Evolutionary conservation across 53 echinoderm and acorn worm genomes (phyloP).

Genomic region (Paracentrotus lividus): DNA sequence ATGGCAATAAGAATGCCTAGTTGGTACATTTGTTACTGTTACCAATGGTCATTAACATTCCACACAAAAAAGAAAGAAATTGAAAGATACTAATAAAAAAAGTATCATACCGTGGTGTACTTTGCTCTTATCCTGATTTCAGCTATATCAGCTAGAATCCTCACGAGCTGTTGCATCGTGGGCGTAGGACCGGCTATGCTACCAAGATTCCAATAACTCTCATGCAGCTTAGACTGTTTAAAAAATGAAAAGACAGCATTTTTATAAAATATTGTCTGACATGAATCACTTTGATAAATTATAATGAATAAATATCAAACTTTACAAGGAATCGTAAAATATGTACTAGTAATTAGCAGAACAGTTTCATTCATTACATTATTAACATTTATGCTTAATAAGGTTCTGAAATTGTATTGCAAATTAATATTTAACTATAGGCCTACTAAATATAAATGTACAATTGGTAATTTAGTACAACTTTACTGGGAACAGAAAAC

Average conservation of each 20-base stretch:
- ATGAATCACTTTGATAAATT: too few species aligned
- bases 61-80: neutral
- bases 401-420: too few species aligned
- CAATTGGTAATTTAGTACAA: too few species aligned
- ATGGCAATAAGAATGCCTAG: neutral
- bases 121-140: slow-evolving; percentile 85
- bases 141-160: slow-evolving; percentile 75
- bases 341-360: too few species aligned
- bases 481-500: too few species aligned
- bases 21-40: neutral
- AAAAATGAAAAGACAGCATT: neutral
- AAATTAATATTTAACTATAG: too few species aligned
- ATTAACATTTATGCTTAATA: too few species aligned
- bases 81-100: neutral
- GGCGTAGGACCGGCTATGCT: slow-evolving; percentile 75
- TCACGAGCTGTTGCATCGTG: slow-evolving; percentile 72
- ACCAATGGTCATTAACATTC: neutral
- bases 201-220: slow-evolving; percentile 91
- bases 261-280: neutral
- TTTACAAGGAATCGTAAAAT: too few species aligned
- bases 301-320: too few species aligned
- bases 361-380: too few species aligned
- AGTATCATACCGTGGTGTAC: slow-evolving; percentile 81
- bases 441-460: too few species aligned
- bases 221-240: slow-evolving; percentile 87